phyloP scores from a whole-genome alignment of 2,888 invertebrate species.

The Lycaena phlaeas region DNA sequence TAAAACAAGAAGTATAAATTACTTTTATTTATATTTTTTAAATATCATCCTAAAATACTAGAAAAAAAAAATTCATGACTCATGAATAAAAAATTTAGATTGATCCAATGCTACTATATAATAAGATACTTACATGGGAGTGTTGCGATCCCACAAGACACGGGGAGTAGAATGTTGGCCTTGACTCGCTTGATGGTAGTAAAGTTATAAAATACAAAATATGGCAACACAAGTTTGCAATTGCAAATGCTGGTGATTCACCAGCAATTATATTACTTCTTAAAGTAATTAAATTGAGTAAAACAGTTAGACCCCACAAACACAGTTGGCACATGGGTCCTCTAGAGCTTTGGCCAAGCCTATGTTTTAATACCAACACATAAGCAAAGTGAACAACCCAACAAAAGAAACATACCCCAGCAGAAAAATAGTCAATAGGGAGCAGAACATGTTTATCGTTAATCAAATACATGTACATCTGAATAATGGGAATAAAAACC shows the following conservation, averaged over 20 bases:
- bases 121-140: constrained; percentile 53
- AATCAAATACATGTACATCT: constrained; percentile 77
- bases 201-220: constrained; percentile 79
- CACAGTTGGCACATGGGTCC: constrained; percentile 81
- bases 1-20: background rate
- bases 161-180: constrained; percentile 61
- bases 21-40: no score
- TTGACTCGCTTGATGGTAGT: constrained; percentile 73
- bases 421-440: constrained; percentile 80
- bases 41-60: no score
- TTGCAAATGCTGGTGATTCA: constrained; percentile 71
- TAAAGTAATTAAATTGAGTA: constrained; percentile 78
- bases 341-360: constrained; percentile 77
- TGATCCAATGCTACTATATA: constrained; percentile 8
- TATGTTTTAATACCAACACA: constrained; percentile 77
- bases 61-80: no score
- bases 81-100: background rate
- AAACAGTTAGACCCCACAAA: constrained; percentile 78
- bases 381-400: constrained; percentile 90
- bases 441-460: constrained; percentile 58
- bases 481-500: constrained; percentile 77
- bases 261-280: constrained; percentile 74
- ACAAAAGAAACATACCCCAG: constrained; percentile 79
- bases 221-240: constrained; percentile 76
- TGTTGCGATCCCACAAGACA: constrained; percentile 66